Evolutionary conservation across 1,140 invertebrate species (phyloP).

Genomic region (Dendrolimus kikuchii): DNA sequence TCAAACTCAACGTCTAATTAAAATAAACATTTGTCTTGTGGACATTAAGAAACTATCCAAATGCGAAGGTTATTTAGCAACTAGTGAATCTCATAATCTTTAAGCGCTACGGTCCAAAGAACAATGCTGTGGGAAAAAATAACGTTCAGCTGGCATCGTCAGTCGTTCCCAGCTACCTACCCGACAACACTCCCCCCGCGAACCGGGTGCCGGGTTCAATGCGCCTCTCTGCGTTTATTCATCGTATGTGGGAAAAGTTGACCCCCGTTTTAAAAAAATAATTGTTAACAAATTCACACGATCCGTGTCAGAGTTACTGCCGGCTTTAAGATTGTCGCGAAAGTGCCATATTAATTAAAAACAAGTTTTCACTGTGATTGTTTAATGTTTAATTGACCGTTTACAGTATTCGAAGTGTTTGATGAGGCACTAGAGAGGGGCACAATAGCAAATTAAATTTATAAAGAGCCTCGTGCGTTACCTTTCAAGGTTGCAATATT

Average conservation of each 20-base stretch:
- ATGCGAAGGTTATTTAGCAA: constrained; percentile 29
- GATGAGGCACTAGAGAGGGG: constrained; percentile 23
- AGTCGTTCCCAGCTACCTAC: constrained; percentile 70
- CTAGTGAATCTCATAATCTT: constrained; percentile 40
- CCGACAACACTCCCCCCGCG: constrained; percentile 57
- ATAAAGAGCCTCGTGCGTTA: constrained; percentile 25
- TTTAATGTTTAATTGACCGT: too few species aligned
- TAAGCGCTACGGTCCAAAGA: constrained; percentile 63
- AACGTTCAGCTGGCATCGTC: constrained; percentile 71
- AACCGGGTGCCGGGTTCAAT: constrained; percentile 65
- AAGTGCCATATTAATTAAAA: not conserved
- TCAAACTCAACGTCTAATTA: constrained; percentile 38
- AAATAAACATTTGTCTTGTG: constrained; percentile 35
- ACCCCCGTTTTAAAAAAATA: constrained; percentile 64
- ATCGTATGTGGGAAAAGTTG: constrained; percentile 71
- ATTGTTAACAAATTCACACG: constrained; percentile 71
- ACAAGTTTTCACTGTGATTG: too few species aligned
- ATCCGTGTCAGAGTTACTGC: constrained; percentile 41
- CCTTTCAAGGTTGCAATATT: constrained; percentile 48
- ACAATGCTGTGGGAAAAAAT: constrained; percentile 73
- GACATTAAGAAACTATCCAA: constrained; percentile 19
- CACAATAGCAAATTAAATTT: too few species aligned
- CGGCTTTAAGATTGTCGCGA: constrained; percentile 41
- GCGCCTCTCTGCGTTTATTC: constrained; percentile 69
- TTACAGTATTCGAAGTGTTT: constrained; percentile 13